Evolutionary conservation across 2,888 invertebrate genomes (phyloP).

Genomic region (Thymelicus sylvestris): DNA sequence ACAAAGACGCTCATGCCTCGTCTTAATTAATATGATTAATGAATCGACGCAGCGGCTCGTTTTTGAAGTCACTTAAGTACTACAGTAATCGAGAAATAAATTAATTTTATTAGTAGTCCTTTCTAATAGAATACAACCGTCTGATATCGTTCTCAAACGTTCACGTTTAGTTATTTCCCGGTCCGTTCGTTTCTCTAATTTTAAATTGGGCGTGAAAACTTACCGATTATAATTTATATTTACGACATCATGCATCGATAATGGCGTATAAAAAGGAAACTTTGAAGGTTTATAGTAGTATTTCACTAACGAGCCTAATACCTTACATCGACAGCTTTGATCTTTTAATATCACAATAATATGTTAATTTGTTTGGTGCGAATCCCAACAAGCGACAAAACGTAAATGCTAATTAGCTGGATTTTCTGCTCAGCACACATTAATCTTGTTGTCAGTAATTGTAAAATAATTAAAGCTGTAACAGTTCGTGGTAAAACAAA

Average conservation of each 20-base stretch:
- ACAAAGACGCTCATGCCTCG: slow-evolving; percentile 78
- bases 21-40: slow-evolving; percentile 85
- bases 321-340: slow-evolving; percentile 39
- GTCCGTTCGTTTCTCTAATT: slow-evolving; percentile 76
- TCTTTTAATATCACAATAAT: slow-evolving; percentile 11
- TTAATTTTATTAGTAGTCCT: slow-evolving; percentile 82
- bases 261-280: slow-evolving; percentile 66
- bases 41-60: slow-evolving; percentile 71
- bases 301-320: slow-evolving; percentile 69
- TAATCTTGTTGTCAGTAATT: slow-evolving; percentile 41
- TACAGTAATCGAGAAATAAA: slow-evolving; percentile 83
- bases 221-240: slow-evolving; percentile 79
- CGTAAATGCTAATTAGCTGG: not conserved
- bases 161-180: slow-evolving; percentile 58
- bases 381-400: not conserved
- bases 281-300: slow-evolving; percentile 62
- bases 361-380: slow-evolving; percentile 7
- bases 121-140: slow-evolving; percentile 75
- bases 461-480: slow-evolving; percentile 66
- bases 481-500: slow-evolving; percentile 77
- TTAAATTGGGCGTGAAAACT: slow-evolving; percentile 79
- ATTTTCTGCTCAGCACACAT: slow-evolving; percentile 11
- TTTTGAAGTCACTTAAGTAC: slow-evolving; percentile 78
- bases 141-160: slow-evolving; percentile 60
- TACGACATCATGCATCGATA: slow-evolving; percentile 73